Evolutionary conservation across 2,888 invertebrate genomes (phyloP).

Genomic region (Euplexia lucipara): DNA sequence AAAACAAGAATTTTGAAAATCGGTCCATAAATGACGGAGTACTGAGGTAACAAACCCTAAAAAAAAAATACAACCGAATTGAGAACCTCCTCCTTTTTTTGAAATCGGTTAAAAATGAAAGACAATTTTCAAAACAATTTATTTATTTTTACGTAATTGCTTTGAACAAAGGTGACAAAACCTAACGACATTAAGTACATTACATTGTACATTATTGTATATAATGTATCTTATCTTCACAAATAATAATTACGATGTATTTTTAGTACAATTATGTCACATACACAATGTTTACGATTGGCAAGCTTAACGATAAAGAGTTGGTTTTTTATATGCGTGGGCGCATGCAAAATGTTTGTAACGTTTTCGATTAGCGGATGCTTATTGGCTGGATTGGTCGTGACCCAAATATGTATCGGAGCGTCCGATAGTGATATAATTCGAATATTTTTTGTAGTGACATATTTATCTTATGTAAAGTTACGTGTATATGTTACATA

Average conservation of each 20-base stretch:
- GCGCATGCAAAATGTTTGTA: conserved; percentile 15
- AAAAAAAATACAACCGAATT: no score
- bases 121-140: no score
- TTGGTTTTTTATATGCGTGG: conserved; percentile 11
- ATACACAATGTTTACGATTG: conserved; percentile 28
- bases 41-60: no score
- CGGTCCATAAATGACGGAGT: no score
- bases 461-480: conserved; percentile 7
- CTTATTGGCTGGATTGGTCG: conserved; percentile 36
- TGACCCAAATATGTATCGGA: conserved; percentile 50
- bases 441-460: conserved; percentile 22
- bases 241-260: conserved; percentile 36
- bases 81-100: no score
- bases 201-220: neutral
- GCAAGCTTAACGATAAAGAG: conserved; percentile 32
- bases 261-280: conserved; percentile 54
- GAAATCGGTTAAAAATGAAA: no score
- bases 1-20: no score
- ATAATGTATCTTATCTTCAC: conserved; percentile 25
- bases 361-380: conserved; percentile 13
- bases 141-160: no score
- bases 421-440: conserved; percentile 24
- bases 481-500: conserved; percentile 14
- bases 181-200: neutral
- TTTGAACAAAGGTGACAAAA: neutral